Evolutionary conservation across 2,797 vertebrate species (phyloP), one percentile per base, ranked within the genome.

Genomic region (Pogoniulus pusillus): DNA sequence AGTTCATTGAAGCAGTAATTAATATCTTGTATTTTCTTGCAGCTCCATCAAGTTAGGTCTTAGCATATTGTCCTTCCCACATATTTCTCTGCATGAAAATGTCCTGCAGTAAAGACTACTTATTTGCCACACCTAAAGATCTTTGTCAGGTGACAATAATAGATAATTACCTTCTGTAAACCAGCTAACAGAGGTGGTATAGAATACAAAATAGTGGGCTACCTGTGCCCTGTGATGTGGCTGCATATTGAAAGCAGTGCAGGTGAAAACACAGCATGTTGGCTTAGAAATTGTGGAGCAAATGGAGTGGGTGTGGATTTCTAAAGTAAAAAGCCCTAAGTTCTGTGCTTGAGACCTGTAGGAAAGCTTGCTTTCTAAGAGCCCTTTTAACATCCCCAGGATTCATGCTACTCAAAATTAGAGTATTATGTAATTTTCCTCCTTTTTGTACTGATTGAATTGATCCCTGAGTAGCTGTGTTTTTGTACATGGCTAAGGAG

Each of bases 131-230:
- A 23, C 16, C 73, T 43, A 75, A 41, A 74, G 34, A 43, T 10
- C 30, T 74, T 47, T 45, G 27, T 82, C 22, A 37, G 16, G 7
- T 82, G 55, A 35, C 19, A 27, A 7, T 49, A 79, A 8, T 10
- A 88, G n/a, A 55, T 59, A 80, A 55, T 72, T 47, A 37, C 30
- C 19, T 64, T 59, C 77, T 80, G 43, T 64, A 76, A 82, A 73
- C 32, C 39, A 62, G 27, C 23, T 80, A 51, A 27, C 30, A 83
- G 51, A 72, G 32, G 60, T 58, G 49, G 41, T 39, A 58, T 75
- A 63, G 77, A 82, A 51, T 29, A 68, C 39, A 73, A 59, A 82
- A 30, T 26, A 59, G 8, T 7, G 17, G 9, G 15, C 58, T 85
- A 64, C 9, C 22, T 51, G 19, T 53, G 22, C 60, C 60, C 45